Base-by-base conservation (phyloP, 2,113 vertebrate genomes). In the Solea solea region DNA sequence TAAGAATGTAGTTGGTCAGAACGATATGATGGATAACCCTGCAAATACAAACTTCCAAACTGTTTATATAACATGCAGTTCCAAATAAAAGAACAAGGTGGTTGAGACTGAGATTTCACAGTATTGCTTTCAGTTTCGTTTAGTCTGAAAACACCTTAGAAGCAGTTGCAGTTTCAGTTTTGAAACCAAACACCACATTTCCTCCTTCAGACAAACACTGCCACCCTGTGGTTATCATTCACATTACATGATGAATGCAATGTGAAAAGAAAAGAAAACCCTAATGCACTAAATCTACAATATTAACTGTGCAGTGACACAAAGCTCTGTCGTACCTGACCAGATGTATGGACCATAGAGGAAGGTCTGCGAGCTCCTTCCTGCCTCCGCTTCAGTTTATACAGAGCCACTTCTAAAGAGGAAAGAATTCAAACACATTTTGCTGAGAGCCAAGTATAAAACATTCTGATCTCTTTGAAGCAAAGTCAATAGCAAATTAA, bases 351-450 rank as follows among this genome's bases (percentile, higher is more conserved):
- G 5, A 76, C 87, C 51, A 69, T 41, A 6, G 92, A 88, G 53
- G 93, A 88, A 0, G 92, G 74, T 64, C 93, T 95, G 88, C 95
- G 95, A 75, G 76, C 74, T 64, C 90, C 95, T 83, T 98, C 97
- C 81, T 93, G 94, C 40, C 92, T 94, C 72, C 93, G 84, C 85
- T 95, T 96, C 28, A 91, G 81, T 78, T 93, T 95, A 77, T 94
- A 95, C 40, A 95, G 89, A 0, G 94, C 93, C 40, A 93, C 66
- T 70, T 95, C 97, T 98, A 87, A 61, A 55, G 15, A 41, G 67
- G 2, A 52, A 8, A 56, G 58, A 5, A 60, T n/a, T 28, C 8
- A 78, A 49, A 46, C 25, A 57, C 5, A 14, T 34, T 45, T 0
- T 34, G 4, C 48, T 48, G 15, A 54, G 2, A 11, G 5, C 2